Evolutionary conservation across 2,797 vertebrate species (phyloP).

Genomic region (Podargus strigoides): DNA sequence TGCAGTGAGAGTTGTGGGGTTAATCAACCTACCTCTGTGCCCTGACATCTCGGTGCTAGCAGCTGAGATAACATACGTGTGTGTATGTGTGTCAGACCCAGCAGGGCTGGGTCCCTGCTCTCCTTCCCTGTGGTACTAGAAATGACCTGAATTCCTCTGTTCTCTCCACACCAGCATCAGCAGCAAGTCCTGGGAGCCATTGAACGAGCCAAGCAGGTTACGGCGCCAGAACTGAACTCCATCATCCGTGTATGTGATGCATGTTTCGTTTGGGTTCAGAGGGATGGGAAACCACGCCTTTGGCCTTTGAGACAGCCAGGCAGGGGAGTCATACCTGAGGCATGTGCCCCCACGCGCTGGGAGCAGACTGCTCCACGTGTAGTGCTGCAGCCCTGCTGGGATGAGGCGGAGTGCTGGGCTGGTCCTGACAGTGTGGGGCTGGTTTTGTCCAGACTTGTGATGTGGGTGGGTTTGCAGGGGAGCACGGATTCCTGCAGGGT

Average conservation of each 20-base stretch:
- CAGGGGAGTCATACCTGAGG: neutral
- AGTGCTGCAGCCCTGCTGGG: neutral
- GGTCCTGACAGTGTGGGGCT: neutral
- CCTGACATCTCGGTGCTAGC: neutral
- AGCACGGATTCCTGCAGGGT: neutral
- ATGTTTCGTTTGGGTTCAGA: neutral
- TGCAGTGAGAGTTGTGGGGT: neutral
- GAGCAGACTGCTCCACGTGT: too few species aligned
- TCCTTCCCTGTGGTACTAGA: neutral
- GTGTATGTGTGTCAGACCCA: neutral
- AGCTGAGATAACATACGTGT: rapidly evolving
- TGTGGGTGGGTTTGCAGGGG: neutral
- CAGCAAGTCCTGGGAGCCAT: slow-evolving; percentile 98
- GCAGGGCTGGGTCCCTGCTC: neutral
- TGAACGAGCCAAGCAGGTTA: slow-evolving; percentile 97
- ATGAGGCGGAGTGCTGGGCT: neutral
- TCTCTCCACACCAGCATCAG: slow-evolving; percentile 83
- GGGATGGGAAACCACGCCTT: rapidly evolving
- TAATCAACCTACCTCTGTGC: neutral
- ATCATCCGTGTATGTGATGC: slow-evolving; percentile 91
- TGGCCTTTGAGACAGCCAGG: neutral
- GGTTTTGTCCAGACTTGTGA: neutral
- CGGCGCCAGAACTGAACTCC: slow-evolving; percentile 96
- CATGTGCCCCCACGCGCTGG: rapidly evolving
- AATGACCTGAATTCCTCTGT: neutral